Evolutionary conservation across 2,888 invertebrate genomes (phyloP), one percentile per base, ranked within the genome.

Genomic region (Neoascia interrupta): DNA sequence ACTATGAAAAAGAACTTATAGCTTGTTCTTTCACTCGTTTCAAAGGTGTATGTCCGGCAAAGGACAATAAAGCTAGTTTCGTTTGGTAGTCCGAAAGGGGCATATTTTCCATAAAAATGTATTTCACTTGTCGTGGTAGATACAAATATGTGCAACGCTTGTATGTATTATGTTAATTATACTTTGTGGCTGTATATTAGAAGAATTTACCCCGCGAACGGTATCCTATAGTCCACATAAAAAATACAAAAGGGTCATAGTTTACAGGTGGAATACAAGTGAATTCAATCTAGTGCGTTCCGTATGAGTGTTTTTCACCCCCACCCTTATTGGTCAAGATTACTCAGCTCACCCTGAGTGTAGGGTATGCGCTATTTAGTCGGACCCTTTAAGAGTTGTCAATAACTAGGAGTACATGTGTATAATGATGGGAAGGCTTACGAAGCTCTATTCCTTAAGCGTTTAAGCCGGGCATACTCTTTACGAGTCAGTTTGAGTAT

Each of bases 191-290:
- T 66, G 51, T 60, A 37, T 58, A 45, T 26, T 19, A 2, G 13
- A 37, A 47, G 53, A 56, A 72, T 47, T 74, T 63, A 45, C 61
- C 39, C 37, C 45, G 16, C 15, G 26, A 53, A 15, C 39, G 43
- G 43, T 23, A 41, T 49, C 60, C 60, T 37, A 60, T 74, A 60
- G 68, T 66, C 60, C 73, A 68, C 60, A 60, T 28, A 10, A 45
- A 5, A 21, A 41, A 51, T n/a, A 51, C 47, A 31, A 56, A 58
- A 37, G 73, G 60, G 68, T 61, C 54, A 63, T 49, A 61, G 19
- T 16, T 61, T 61, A 68, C 74, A 74, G 74, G 74, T 74, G 74
- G 54, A 61, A 74, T 15, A 54, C 47, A 39, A 47, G 56, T 34
- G 53, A 56, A 13, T 19, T 51, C 19, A 31, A 19, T 5, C 31